Percentiles rank a stretch among this genome's conserved stretches.
Conservation (phyloP, 2,888 invertebrate genomes). For the Caenorhabditis panamensis region DNA sequence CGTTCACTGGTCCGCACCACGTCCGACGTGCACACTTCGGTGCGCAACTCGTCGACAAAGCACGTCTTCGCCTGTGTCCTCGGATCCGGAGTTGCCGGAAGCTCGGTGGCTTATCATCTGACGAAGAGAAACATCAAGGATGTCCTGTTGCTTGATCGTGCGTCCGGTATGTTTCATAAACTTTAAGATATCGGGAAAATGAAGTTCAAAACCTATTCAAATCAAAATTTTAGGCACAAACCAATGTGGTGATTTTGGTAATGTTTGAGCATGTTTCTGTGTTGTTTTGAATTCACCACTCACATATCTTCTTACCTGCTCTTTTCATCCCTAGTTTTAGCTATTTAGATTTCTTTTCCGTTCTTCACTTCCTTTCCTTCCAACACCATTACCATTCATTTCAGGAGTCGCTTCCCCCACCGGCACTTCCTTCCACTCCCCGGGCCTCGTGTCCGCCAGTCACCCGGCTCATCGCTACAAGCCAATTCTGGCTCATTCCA, state of each 20-base stretch:
- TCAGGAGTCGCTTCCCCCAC: conserved; percentile 68
- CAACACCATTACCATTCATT: conserved; percentile 18
- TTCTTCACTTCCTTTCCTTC: not conserved
- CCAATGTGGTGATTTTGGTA: conserved; percentile 29
- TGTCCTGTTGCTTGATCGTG: conserved; percentile 72
- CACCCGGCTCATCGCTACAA: conserved; percentile 82
- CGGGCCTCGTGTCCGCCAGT: conserved; percentile 81
- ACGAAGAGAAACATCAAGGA: conserved; percentile 81
- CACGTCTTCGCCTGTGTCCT: conserved; percentile 79
- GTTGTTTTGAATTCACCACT: conserved; percentile 20
- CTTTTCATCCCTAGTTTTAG: not conserved
- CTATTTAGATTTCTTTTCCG: conserved; percentile 1
- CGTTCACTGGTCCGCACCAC: conserved; percentile 42
- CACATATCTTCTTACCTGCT: not conserved
- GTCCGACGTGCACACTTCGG: conserved; percentile 21
- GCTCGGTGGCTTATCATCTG: conserved; percentile 82
- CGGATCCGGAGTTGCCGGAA: conserved; percentile 82
- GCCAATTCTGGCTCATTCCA: conserved; percentile 81
- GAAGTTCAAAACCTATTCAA: not conserved
- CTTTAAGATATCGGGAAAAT: too few species aligned
- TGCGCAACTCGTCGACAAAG: conserved; percentile 51
- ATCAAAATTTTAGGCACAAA: conserved; percentile 21
- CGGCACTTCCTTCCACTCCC: conserved; percentile 74
- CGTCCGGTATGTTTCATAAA: conserved; percentile 46
- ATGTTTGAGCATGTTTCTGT: conserved; percentile 29